A percentile compares a stretch with the other conserved stretches of the same genome.
Conservation (phyloP, 2,888 invertebrate species). For the Chromoteleia sp. region DNA sequence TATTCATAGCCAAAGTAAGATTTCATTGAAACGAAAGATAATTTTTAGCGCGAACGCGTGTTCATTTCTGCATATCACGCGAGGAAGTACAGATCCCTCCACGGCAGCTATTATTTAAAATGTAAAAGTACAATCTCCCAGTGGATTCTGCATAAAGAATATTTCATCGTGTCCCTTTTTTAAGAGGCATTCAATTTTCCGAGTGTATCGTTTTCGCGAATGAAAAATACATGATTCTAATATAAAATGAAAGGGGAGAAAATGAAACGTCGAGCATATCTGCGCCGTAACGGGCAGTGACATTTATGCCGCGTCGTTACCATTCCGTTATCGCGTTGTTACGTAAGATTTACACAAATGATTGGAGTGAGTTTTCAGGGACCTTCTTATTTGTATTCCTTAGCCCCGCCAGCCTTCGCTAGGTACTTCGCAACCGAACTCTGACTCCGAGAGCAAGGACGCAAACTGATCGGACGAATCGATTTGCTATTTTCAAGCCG, state of each 20-base stretch:
- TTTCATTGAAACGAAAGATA: constrained; percentile 59
- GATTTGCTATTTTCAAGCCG: constrained; percentile 51
- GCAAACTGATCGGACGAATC: constrained; percentile 61
- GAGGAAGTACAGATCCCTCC: constrained; percentile 41
- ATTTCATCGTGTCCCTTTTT: constrained; percentile 57
- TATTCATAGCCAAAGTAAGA: constrained; percentile 35
- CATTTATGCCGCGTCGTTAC: constrained; percentile 71
- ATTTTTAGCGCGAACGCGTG: constrained; percentile 46
- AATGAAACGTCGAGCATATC: constrained; percentile 65
- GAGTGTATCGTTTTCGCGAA: constrained; percentile 67
- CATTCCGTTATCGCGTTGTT: constrained; percentile 71
- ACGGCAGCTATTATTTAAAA: constrained; percentile 58
- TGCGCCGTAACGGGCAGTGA: constrained; percentile 64
- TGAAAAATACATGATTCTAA: constrained; percentile 67
- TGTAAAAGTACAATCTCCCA: constrained; percentile 60
- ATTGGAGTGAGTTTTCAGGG: constrained; percentile 60
- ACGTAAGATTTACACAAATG: constrained; percentile 70
- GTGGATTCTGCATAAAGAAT: constrained; percentile 62
- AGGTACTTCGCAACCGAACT: constrained; percentile 3
- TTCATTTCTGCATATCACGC: constrained; percentile 46
- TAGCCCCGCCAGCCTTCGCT: constrained; percentile 29
- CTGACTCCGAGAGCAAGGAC: constrained; percentile 34
- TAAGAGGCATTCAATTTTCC: constrained; percentile 70
- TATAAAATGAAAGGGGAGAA: constrained; percentile 69
- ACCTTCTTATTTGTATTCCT: constrained; percentile 66